Evolutionary conservation across 1,140 invertebrate species (phyloP).

Genomic region (Drosophila melanica): DNA sequence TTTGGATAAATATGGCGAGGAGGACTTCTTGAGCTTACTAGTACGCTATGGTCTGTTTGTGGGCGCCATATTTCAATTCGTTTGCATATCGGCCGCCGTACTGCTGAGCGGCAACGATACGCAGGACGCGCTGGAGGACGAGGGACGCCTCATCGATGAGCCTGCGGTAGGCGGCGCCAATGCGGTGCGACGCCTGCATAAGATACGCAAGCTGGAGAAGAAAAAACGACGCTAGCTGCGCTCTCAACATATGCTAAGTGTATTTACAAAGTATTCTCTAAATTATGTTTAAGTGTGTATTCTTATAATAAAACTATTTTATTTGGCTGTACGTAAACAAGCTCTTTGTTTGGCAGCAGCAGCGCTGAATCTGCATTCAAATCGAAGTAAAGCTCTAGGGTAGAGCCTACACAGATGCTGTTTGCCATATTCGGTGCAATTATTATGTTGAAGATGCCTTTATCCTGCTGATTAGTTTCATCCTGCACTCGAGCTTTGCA

Average conservation of each 20-base stretch:
- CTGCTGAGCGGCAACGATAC: constrained; percentile 61
- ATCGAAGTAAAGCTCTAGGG: constrained; percentile 28
- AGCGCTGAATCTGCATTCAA: background rate
- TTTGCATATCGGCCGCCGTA: constrained; percentile 69
- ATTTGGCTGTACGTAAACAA: constrained; percentile 39
- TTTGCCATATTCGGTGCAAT: constrained; percentile 4
- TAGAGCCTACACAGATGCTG: constrained; percentile 1
- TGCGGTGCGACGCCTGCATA: constrained; percentile 64
- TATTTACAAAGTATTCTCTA: constrained; percentile 34
- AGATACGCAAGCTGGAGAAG: constrained; percentile 77
- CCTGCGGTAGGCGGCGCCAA: constrained; percentile 36
- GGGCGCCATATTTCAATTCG: constrained; percentile 75
- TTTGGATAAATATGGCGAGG: constrained; percentile 73
- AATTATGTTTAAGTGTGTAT: constrained; percentile 22
- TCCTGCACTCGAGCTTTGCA: constrained; percentile 27
- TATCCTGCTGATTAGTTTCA: background rate
- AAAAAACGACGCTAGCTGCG: constrained; percentile 72
- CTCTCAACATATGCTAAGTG: constrained; percentile 18
- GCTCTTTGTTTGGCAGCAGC: constrained; percentile 24
- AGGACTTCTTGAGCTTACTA: constrained; percentile 66
- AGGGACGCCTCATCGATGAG: constrained; percentile 36
- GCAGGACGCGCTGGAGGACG: constrained; percentile 43
- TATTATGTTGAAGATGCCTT: constrained; percentile 30
- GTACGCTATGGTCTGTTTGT: constrained; percentile 74
- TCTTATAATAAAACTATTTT: constrained; percentile 48